Conservation (phyloP, 2,888 invertebrate genomes). For the Hipparchia semele region DNA sequence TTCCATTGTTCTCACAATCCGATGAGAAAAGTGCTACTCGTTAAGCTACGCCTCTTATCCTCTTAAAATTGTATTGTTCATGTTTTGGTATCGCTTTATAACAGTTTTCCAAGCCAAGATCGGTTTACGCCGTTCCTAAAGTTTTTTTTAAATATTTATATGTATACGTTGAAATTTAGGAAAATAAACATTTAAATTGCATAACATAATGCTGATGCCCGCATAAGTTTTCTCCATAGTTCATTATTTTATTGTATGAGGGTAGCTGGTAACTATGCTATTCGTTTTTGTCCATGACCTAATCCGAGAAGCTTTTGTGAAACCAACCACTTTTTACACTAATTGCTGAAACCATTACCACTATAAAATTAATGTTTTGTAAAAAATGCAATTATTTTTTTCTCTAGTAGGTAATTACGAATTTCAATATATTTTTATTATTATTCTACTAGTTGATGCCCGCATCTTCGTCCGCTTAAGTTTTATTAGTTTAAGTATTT, state of each 20-base stretch:
- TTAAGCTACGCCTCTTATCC: slow-evolving; percentile 12
- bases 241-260: slow-evolving; percentile 12
- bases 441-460: no score
- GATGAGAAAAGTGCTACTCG: slow-evolving; percentile 35
- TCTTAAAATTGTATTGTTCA: slow-evolving; percentile 18
- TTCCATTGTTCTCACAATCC: slow-evolving; percentile 29
- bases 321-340: slow-evolving; percentile 21
- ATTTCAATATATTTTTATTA: not conserved
- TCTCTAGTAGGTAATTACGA: not conserved
- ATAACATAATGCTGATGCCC: no score
- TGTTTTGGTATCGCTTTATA: slow-evolving; percentile 2
- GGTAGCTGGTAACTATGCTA: slow-evolving; percentile 1
- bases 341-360: slow-evolving; percentile 28
- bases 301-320: slow-evolving; percentile 18
- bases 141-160: not conserved
- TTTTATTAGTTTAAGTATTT: no score
- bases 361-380: slow-evolving; percentile 20
- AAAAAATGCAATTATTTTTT: slow-evolving; percentile 22
- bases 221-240: not conserved
- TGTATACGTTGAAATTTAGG: no score
- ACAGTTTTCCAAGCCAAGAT: not conserved
- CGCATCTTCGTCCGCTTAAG: no score
- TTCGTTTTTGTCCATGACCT: slow-evolving; percentile 22
- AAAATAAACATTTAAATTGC: no score
- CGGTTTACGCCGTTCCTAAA: not conserved